phyloP scores from a whole-genome alignment of 2,888 invertebrate genomes.

The Chydorus sphaericus region DNA sequence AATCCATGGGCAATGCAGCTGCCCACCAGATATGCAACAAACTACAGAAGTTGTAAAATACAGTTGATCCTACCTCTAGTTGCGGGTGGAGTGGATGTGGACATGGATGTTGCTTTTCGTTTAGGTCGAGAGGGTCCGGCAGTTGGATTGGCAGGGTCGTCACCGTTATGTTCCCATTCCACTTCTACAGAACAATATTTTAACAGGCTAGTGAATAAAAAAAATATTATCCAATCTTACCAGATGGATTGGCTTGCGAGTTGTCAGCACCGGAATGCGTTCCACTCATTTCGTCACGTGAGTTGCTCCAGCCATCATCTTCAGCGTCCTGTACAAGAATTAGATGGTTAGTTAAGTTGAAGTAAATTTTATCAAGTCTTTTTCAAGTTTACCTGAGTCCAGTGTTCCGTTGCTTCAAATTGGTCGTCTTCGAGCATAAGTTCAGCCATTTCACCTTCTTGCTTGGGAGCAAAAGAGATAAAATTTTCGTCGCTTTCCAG shows the following conservation, averaged over 20 bases:
- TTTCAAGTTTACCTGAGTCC: not conserved
- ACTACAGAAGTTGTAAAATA: too few relatives aligned
- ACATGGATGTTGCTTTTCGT: not conserved
- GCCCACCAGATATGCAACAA: too few relatives aligned
- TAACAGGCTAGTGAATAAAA: not conserved
- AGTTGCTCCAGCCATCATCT: not conserved
- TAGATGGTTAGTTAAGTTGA: not conserved
- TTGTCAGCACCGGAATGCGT: not conserved
- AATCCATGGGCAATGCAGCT: too few relatives aligned
- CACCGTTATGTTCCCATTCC: not conserved
- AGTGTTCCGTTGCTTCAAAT: conserved; percentile 1
- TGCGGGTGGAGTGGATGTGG: not conserved
- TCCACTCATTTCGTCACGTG: not conserved
- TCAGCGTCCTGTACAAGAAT: not conserved
- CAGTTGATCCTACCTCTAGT: not conserved
- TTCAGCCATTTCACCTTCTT: not conserved
- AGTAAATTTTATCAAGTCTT: not conserved
- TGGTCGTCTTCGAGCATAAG: not conserved
- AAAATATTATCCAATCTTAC: too few relatives aligned
- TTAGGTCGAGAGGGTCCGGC: not conserved
- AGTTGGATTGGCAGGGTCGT: not conserved
- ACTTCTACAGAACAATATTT: not conserved
- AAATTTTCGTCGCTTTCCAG: not conserved
- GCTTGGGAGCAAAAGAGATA: not conserved
- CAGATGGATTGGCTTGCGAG: too few relatives aligned